A percentile compares a stretch with the other conserved stretches of the same genome.
Conservation (phyloP, 2,888 invertebrate genomes). For the Caenorhabditis sp. region DNA sequence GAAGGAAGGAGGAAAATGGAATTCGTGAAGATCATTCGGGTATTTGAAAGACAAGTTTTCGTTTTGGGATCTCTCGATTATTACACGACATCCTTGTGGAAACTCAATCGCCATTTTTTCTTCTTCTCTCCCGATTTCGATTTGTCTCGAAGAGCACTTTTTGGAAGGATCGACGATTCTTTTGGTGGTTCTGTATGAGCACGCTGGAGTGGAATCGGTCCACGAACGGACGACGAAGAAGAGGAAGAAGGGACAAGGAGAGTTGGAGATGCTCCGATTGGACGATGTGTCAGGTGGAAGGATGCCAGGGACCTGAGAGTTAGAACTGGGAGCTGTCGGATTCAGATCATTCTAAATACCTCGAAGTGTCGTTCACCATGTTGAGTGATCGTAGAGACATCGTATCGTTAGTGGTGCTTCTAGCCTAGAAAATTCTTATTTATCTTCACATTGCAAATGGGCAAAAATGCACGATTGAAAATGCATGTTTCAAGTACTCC, state of each 20-base stretch:
- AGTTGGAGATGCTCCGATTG: constrained; percentile 66
- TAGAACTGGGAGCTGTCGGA: no score
- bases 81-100: constrained; percentile 64
- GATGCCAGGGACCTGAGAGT: constrained; percentile 68
- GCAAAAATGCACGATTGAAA: no score
- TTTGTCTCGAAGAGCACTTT: constrained; percentile 71
- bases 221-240: constrained; percentile 36
- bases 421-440: constrained; percentile 32
- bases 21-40: constrained; percentile 32
- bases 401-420: constrained; percentile 62
- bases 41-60: constrained; percentile 43
- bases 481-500: no score
- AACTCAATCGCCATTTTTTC: constrained; percentile 72
- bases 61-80: not conserved
- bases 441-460: not conserved
- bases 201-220: constrained; percentile 59
- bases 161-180: constrained; percentile 57
- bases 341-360: constrained; percentile 10
- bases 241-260: constrained; percentile 54
- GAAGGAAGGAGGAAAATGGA: not conserved
- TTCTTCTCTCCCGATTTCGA: constrained; percentile 69
- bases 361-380: constrained; percentile 64
- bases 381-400: constrained; percentile 66
- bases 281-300: constrained; percentile 69
- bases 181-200: constrained; percentile 60